phyloP scores from a whole-genome alignment of 2,888 invertebrate genomes.

The Melolontha melolontha region DNA sequence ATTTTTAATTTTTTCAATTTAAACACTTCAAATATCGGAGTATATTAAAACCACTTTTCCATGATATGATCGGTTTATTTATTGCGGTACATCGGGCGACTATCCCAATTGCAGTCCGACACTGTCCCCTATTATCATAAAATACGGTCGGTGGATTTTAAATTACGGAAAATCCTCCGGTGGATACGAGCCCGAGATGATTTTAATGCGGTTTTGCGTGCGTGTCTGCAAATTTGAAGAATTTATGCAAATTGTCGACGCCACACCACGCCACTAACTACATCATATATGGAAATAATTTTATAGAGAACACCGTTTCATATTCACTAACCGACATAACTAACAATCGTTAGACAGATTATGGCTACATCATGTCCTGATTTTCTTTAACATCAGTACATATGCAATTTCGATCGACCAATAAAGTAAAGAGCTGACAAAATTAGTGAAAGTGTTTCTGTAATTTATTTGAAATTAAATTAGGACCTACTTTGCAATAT shows the following conservation, averaged over 20 bases:
- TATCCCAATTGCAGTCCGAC: no score
- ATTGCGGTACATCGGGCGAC: no score
- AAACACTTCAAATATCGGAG: no score
- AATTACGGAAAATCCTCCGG: background rate
- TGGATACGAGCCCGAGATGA: background rate
- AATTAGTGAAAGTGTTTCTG: no score
- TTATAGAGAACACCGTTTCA: background rate
- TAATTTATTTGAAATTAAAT: no score
- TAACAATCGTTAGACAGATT: slow-evolving; percentile 8
- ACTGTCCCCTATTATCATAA: no score
- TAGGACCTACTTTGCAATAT: no score
- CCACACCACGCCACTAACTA: slow-evolving; percentile 16
- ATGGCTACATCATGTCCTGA: slow-evolving; percentile 3
- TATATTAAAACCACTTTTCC: no score
- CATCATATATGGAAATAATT: slow-evolving; percentile 34
- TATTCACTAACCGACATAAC: slow-evolving; percentile 4
- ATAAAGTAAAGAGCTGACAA: no score
- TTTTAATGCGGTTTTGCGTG: background rate
- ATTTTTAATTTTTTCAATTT: no score
- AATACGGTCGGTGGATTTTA: background rate
- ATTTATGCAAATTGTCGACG: slow-evolving; percentile 15
- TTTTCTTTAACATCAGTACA: background rate
- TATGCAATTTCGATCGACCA: no score
- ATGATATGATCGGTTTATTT: no score
- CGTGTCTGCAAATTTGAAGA: slow-evolving; percentile 15